Evolutionary conservation across 2,113 vertebrate genomes (phyloP).

Genomic region (Asarcornis scutulata): DNA sequence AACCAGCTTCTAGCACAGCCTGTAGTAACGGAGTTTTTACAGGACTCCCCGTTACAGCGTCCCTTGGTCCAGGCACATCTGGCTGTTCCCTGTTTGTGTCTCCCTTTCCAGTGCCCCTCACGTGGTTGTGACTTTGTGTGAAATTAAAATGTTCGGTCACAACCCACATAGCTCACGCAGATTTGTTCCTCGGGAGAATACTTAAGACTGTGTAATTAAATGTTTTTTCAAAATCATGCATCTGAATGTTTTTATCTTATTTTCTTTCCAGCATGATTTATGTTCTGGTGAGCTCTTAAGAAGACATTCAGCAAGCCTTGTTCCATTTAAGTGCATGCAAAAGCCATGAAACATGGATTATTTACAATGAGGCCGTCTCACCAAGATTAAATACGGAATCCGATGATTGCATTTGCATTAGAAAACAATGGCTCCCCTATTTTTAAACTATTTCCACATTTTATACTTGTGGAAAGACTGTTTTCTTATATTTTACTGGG

Average conservation of each 20-base stretch:
- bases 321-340: constrained; percentile 82
- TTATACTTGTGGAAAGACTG: constrained; percentile 82
- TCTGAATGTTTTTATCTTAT: constrained; percentile 23
- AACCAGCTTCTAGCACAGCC: too few relatives aligned
- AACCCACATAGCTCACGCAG: accelerated
- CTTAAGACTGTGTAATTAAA: accelerated
- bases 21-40: too few relatives aligned
- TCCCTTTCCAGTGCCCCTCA: not conserved
- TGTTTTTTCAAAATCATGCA: not conserved
- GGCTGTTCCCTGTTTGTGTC: too few relatives aligned
- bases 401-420: constrained; percentile 56
- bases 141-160: not conserved
- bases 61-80: not conserved
- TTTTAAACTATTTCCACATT: constrained; percentile 79
- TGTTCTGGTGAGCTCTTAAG: constrained; percentile 98
- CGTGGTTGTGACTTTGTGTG: not conserved
- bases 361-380: constrained; percentile 67
- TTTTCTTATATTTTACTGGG: constrained; percentile 78
- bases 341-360: constrained; percentile 75
- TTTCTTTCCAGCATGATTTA: constrained; percentile 95
- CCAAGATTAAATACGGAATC: constrained; percentile 66
- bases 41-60: not conserved
- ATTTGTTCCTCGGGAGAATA: not conserved
- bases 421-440: constrained; percentile 60
- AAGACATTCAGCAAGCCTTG: constrained; percentile 59